Percentiles rank a stretch among this genome's conserved stretches.
Conservation (phyloP, 2,888 invertebrate genomes). For the Epistrophella euchroma region DNA sequence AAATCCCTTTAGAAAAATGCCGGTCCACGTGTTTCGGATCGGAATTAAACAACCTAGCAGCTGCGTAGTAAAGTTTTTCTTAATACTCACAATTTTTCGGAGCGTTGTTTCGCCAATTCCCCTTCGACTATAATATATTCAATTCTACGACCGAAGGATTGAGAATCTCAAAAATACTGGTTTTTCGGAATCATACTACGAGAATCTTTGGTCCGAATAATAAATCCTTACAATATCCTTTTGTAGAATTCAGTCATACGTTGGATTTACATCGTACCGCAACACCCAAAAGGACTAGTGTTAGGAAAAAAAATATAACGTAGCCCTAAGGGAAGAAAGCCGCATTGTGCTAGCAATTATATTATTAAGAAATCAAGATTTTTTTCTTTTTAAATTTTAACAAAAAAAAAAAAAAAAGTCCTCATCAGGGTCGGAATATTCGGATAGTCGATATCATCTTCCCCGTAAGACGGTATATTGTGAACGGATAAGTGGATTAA, state of each 20-base stretch:
- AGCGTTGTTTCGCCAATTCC: background rate
- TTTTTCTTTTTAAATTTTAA: background rate
- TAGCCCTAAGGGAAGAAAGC: conserved; percentile 10
- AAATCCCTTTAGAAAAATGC: background rate
- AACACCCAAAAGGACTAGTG: conserved; percentile 77
- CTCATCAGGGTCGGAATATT: conserved; percentile 48
- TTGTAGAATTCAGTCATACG: conserved; percentile 81
- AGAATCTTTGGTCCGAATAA: conserved; percentile 64
- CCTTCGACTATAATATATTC: background rate
- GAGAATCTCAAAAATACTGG: conserved; percentile 54
- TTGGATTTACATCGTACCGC: conserved; percentile 79
- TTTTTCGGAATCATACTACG: conserved; percentile 64
- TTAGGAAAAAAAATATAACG: background rate
- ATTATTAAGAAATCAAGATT: background rate
- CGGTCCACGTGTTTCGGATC: conserved; percentile 31
- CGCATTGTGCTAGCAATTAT: conserved; percentile 10
- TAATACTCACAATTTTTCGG: conserved; percentile 7
- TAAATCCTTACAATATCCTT: conserved; percentile 75
- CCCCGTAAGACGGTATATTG: conserved; percentile 16
- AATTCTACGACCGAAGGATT: background rate
- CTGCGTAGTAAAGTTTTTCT: background rate
- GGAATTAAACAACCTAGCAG: conserved; percentile 2
- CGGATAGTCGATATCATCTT: conserved; percentile 48
- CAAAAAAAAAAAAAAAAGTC: conserved; percentile 34
- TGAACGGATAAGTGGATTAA: conserved; percentile 48